Conservation (phyloP, 2,888 invertebrate species). For the Linyphia triangularis region DNA sequence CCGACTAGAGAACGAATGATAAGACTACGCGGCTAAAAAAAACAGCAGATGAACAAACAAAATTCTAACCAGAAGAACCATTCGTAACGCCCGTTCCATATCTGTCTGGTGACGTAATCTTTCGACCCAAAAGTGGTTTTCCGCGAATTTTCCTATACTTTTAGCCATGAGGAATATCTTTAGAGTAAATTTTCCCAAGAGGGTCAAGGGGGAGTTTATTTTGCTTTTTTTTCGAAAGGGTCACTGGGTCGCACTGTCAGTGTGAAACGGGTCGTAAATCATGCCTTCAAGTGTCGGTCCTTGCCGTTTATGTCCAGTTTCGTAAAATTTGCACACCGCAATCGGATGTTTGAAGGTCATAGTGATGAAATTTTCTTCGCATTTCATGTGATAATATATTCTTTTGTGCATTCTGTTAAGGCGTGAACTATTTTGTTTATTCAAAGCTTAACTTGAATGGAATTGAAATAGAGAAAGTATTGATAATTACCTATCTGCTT, state of each 20-base stretch:
- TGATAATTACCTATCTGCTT: no score
- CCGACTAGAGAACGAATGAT: conserved; percentile 1
- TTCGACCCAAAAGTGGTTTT: conserved; percentile 10
- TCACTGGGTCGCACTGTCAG: conserved; percentile 62
- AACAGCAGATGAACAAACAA: conserved; percentile 29
- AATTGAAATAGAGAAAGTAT: no score
- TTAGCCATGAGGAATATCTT: not conserved
- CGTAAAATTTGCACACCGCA: not conserved
- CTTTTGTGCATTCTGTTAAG: not conserved
- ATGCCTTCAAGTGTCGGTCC: not conserved
- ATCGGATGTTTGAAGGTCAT: not conserved
- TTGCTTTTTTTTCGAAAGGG: conserved; percentile 6
- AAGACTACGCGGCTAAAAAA: not conserved
- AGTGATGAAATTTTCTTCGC: not conserved
- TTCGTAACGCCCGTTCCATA: conserved; percentile 18
- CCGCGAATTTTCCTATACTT: conserved; percentile 17
- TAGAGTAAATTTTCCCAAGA: not conserved
- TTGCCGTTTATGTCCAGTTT: not conserved
- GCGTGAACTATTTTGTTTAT: not conserved
- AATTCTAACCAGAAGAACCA: not conserved
- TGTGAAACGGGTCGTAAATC: conserved; percentile 16
- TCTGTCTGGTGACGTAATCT: conserved; percentile 33
- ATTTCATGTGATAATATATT: not conserved
- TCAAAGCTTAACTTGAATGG: not conserved
- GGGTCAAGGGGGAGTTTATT: conserved; percentile 40